These are phyloP conservation scores for Synanthedon andrenaeformis DNA, from an alignment of 2,888 invertebrate genomes.

Conservation along the genomic window DNA sequence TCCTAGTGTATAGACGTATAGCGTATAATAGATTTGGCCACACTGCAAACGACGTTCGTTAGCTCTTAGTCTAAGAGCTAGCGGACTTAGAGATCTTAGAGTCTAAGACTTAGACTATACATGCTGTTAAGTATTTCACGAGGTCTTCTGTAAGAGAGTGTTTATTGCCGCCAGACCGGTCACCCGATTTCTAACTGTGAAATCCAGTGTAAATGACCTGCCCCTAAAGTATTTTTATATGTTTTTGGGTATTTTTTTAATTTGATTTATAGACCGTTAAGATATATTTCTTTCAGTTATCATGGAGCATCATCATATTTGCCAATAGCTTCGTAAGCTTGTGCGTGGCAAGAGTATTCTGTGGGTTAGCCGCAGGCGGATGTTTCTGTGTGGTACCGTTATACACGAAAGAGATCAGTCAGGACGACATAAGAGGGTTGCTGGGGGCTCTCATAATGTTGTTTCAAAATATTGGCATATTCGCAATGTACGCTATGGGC, in stretches of 20 bases:
- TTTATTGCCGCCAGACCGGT: too few species aligned
- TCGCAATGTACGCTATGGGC: constrained; percentile 40
- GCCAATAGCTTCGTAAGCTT: constrained; percentile 22
- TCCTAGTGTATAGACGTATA: too few species aligned
- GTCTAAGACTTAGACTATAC: too few species aligned
- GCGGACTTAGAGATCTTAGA: too few species aligned
- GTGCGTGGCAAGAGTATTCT: constrained; percentile 28
- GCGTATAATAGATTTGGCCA: too few species aligned
- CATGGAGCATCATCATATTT: constrained; percentile 36
- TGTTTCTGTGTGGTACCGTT: constrained; percentile 38
- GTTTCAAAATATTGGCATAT: constrained; percentile 32
- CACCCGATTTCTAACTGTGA: constrained; percentile 5
- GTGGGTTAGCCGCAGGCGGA: constrained; percentile 37
- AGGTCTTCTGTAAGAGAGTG: too few species aligned
- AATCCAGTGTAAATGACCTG: not conserved
- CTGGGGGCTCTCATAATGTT: constrained; percentile 33
- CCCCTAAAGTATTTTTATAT: too few species aligned
- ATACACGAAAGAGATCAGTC: constrained; percentile 46
- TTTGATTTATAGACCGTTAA: too few species aligned
- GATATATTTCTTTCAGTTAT: constrained; percentile 24
- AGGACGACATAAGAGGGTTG: constrained; percentile 37
- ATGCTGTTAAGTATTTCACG: too few species aligned
- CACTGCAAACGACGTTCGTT: too few species aligned
- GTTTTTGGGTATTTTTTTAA: too few species aligned
- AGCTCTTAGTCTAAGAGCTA: too few species aligned